Base-by-base conservation (phyloP, 2,113 vertebrate species). In the Macrotus californicus region DNA sequence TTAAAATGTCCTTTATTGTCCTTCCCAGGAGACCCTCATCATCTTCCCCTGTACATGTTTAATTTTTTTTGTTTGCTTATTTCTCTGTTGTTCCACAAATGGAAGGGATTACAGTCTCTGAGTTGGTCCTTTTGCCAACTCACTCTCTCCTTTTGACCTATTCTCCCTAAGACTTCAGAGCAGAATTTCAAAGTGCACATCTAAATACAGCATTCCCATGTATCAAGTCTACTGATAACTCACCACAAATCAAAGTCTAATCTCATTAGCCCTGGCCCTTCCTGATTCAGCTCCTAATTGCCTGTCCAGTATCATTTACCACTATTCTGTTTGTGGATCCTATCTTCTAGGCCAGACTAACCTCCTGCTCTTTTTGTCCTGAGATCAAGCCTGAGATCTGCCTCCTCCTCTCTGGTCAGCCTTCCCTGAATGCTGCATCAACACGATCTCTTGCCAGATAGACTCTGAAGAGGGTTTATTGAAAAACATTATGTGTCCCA, bases 401-500 rank as follows among this genome's bases (percentile, higher is more conserved):
- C 46, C 34, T 86, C 48, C 10, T 77, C 61, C n/a, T 59, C 13
- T 54, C 41, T 67, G n/a, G 10, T 39, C 12, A 43, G 64, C 31
- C 73, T 84, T 87, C 43, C 39, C 18, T 79, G 87, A 91, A 80
- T 61, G 41, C 90, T 88, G 48, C 22, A 24, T 75, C 89, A 46
- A 99, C 98, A 99, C 99, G 99, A 99, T 99, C 96, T 98, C 99
- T 96, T 99, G 99, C 98, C 99, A 99, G 98, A 99, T 99, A 29
- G 99, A 99, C 98, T 99, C 99, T 90, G 99, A 99, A 96, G 99
- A 99, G 87, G 99, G 99, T 92, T 98, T 99, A 97, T 99, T 99
- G 99, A 99, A 99, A 98, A 99, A 97, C 99, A 99, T 91, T 99
- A 99, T 10, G 98, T 98, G 36, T 98, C 99, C 94, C 99, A 99